Evolutionary conservation across 2,797 vertebrate species (phyloP), one percentile per base, ranked within the genome.

Genomic region (Anisognathus igniventris): DNA sequence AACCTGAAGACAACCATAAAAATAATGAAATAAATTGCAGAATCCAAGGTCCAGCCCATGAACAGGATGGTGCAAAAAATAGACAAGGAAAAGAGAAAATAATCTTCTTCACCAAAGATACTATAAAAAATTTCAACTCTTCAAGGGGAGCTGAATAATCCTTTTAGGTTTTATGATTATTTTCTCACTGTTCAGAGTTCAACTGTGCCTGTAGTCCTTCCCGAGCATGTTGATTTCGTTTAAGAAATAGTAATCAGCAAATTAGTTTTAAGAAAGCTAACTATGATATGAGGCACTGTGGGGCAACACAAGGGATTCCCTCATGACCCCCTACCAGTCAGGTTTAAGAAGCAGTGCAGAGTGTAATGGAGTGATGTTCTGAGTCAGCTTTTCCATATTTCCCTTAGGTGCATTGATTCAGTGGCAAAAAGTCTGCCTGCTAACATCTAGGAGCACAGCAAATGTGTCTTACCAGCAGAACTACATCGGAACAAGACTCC

Each of bases 81-180:
- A 67, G 20, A 40, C 14, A 60, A 53, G 9, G 37, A 44, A 28
- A 72, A 56, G 6, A 61, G 14, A 65, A 66, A 86, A 58, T 35
- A 44, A 1, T 67, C 67, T 64, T 60, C 4, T 86, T 78, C 79
- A 23, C 56, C 85, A n/a, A 86, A 56, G 77, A 56, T 75, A 39
- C 58, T 91, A 54, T 22, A 35, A 40, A 92, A 85, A 30, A 12
- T 90, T 93, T 94, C 90, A 87, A 54, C 14, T 44, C 7, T 64
- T 70, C 71, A 96, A n/a, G 19, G 39, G 77, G n/a, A 94, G 45
- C 40, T 93, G 37, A 96, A 91, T 73, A 91, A 83, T 75, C 6
- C 13, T n/a, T 82, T 78, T 57, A 28, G 31, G 24, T 47, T 68
- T 53, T 23, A 33, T 73, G 10, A 27, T 42, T 8, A 76, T 16